These are phyloP conservation scores for Propsilocerus akamusi DNA, from an alignment of 1,140 invertebrate species.

Conservation along the genomic window DNA sequence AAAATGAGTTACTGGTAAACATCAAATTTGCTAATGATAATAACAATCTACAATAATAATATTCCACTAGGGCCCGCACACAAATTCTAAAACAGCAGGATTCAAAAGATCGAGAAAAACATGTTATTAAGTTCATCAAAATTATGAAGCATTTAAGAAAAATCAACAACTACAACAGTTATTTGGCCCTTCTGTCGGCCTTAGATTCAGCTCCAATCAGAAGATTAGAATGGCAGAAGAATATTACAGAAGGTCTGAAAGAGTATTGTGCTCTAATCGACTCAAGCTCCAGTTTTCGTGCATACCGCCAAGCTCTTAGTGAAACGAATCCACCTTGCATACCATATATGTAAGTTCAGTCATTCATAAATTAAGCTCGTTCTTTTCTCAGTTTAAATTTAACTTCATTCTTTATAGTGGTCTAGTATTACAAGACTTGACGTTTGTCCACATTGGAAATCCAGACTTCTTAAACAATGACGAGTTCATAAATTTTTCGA, in stretches of 20 bases:
- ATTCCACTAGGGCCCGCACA: conserved; percentile 46
- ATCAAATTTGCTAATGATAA: background rate
- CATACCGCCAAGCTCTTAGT: conserved; percentile 81
- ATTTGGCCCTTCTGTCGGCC: conserved; percentile 88
- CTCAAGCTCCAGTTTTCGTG: conserved; percentile 86
- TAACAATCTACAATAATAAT: background rate
- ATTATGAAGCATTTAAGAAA: conserved; percentile 96
- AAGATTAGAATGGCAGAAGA: conserved; percentile 85
- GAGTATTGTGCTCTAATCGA: conserved; percentile 93
- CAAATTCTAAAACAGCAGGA: conserved; percentile 62
- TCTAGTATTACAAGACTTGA: conserved; percentile 93
- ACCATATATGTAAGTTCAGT: conserved; percentile 79
- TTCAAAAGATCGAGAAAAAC: conserved; percentile 86
- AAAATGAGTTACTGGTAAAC: conserved; percentile 94
- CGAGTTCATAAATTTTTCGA: conserved; percentile 87
- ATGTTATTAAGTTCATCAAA: conserved; percentile 93
- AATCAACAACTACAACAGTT: conserved; percentile 98
- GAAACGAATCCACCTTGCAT: conserved; percentile 94
- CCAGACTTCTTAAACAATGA: conserved; percentile 63
- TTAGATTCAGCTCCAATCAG: conserved; percentile 23
- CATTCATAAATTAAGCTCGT: background rate
- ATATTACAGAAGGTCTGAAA: conserved; percentile 79
- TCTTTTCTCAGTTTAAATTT: conserved; percentile 2
- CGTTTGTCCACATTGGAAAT: conserved; percentile 97
- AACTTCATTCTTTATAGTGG: conserved; percentile 48